Conservation (phyloP, 2,113 vertebrate genomes). For the Oriolus oriolus region DNA sequence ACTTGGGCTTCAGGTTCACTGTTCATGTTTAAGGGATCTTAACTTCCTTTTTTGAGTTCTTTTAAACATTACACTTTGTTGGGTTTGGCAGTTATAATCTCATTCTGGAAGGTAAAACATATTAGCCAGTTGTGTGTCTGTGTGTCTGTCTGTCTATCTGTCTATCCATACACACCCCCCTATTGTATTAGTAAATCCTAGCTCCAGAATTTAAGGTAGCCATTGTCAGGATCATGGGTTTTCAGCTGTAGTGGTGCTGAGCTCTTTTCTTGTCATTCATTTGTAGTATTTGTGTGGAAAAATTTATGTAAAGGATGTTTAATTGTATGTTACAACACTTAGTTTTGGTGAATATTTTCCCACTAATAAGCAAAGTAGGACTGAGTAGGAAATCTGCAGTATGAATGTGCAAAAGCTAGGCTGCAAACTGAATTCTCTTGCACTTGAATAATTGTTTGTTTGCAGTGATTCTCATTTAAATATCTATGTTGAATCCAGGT, state of each 20-base stretch:
- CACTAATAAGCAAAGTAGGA: neutral
- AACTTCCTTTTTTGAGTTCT: neutral
- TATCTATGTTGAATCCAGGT: neutral
- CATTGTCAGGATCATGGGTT: neutral
- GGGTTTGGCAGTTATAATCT: neutral
- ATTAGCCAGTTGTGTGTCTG: neutral
- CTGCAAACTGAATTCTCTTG: neutral
- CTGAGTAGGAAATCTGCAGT: neutral
- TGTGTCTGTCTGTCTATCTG: rapidly evolving
- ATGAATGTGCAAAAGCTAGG: neutral
- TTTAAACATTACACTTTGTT: neutral
- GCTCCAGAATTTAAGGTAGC: neutral
- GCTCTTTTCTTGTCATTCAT: neutral
- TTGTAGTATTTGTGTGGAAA: neutral
- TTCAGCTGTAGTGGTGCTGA: neutral
- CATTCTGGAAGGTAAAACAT: neutral
- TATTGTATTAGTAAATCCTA: neutral
- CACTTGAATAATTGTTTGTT: neutral
- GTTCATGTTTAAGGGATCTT: neutral
- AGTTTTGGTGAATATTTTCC: neutral
- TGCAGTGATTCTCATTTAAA: neutral
- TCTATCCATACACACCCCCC: neutral
- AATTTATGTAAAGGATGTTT: neutral
- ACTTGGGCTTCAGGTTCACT: neutral
- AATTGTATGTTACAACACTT: neutral